Evolutionary conservation across 2,888 invertebrate species (phyloP).

Genomic region (Callosobruchus maculatus): DNA sequence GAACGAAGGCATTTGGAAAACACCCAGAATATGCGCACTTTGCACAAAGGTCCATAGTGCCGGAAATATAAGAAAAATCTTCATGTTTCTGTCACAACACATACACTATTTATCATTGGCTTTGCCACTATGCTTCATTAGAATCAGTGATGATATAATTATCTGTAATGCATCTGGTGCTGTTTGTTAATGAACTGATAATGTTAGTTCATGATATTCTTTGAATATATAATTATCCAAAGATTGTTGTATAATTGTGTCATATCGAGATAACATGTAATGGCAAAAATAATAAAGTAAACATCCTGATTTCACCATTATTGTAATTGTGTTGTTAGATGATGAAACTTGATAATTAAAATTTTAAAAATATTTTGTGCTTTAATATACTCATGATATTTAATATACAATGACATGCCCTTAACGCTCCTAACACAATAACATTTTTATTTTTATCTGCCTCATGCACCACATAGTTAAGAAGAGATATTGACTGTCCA

Average conservation of each 20-base stretch:
- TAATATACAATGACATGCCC: too few relatives aligned
- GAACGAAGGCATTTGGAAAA: constrained; percentile 31
- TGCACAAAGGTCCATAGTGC: background rate
- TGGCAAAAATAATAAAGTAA: background rate
- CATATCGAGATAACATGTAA: background rate
- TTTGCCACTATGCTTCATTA: background rate
- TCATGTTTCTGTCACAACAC: background rate
- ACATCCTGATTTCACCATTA: too few relatives aligned
- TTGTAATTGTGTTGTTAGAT: too few relatives aligned
- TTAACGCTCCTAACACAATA: too few relatives aligned
- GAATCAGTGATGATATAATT: background rate
- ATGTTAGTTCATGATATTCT: background rate
- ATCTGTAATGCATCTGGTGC: background rate
- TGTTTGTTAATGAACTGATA: background rate
- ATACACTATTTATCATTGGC: background rate
- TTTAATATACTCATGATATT: too few relatives aligned
- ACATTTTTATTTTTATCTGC: too few relatives aligned
- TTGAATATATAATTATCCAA: background rate
- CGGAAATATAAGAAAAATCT: background rate
- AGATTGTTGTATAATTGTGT: background rate
- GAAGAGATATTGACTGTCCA: too few relatives aligned
- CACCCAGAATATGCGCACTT: constrained; percentile 30
- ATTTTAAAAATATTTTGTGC: too few relatives aligned
- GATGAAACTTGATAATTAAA: too few relatives aligned
- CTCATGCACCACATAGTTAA: too few relatives aligned